Conservation (phyloP, 2,888 invertebrate species). For the Baronia brevicornis region DNA sequence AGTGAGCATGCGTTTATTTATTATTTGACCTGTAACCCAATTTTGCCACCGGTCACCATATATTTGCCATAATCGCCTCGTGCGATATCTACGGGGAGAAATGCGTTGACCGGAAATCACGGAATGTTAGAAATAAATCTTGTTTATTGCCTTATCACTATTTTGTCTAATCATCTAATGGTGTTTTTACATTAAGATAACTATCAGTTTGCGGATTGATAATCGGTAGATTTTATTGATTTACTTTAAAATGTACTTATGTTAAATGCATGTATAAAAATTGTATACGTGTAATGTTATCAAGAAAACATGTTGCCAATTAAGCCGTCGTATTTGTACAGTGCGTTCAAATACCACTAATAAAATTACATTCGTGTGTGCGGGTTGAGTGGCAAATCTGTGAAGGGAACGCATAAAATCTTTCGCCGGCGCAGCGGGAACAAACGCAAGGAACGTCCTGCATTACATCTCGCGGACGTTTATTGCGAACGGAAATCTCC, state of each 20-base stretch:
- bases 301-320: conserved; percentile 10
- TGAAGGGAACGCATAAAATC: conserved; percentile 41
- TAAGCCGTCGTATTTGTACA: conserved; percentile 7
- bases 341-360: neutral
- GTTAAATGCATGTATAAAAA: conserved; percentile 13
- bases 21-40: too few species aligned
- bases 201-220: conserved; percentile 6
- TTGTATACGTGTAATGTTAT: conserved; percentile 5
- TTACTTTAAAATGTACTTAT: conserved; percentile 10
- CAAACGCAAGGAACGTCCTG: conserved; percentile 35
- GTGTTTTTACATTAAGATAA: conserved; percentile 9
- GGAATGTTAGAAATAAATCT: too few species aligned
- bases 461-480: conserved; percentile 44
- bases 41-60: too few species aligned
- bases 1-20: too few species aligned
- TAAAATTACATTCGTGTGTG: conserved; percentile 6
- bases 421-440: conserved; percentile 36
- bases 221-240: conserved; percentile 6
- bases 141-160: too few species aligned
- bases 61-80: too few species aligned
- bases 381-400: conserved; percentile 6
- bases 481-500: conserved; percentile 65
- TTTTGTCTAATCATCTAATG: conserved; percentile 9
- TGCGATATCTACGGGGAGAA: too few species aligned
- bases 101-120: too few species aligned